These are phyloP conservation scores for Prietella phreatophila DNA, from an alignment of 2,113 vertebrate genomes.

Conservation along the genomic window DNA sequence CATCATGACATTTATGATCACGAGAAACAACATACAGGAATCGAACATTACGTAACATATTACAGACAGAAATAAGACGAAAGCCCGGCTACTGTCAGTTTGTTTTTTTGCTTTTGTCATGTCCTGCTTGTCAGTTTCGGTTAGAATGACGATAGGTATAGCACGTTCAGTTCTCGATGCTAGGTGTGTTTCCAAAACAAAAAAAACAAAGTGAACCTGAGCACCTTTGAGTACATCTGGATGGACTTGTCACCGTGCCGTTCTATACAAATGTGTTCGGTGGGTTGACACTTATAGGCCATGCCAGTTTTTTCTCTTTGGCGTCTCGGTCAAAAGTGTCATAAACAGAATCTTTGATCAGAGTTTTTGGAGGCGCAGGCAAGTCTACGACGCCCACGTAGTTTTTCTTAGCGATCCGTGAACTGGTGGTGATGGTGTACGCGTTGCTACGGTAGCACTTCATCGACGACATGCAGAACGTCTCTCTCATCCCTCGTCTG, in stretches of 20 bases:
- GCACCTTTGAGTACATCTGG: not conserved
- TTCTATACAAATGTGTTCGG: constrained; percentile 87
- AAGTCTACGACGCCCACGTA: constrained; percentile 86
- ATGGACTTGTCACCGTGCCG: not conserved
- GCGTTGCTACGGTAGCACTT: constrained; percentile 95
- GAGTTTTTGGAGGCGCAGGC: constrained; percentile 72
- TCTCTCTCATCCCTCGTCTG: constrained; percentile 89
- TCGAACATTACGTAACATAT: not conserved
- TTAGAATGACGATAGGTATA: not conserved
- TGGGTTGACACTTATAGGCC: constrained; percentile 87
- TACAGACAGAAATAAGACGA: constrained; percentile 28
- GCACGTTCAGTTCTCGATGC: not conserved
- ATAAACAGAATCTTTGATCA: constrained; percentile 81
- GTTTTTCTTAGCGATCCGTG: constrained; percentile 92
- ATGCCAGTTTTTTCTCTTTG: constrained; percentile 89
- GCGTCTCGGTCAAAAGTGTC: constrained; percentile 85
- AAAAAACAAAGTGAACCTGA: not conserved
- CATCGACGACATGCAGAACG: constrained; percentile 95
- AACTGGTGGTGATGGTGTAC: constrained; percentile 93
- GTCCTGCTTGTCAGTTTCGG: not conserved
- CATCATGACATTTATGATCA: constrained; percentile 22
- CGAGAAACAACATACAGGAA: constrained; percentile 11
- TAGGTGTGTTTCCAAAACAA: constrained; percentile 3
- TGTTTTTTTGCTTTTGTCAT: not conserved
- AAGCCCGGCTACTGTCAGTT: not conserved